A percentile compares a stretch with the other conserved stretches of the same genome.
Evolutionary conservation across 2,797 vertebrate genomes (phyloP).

Genomic region (Amblyraja radiata): DNA sequence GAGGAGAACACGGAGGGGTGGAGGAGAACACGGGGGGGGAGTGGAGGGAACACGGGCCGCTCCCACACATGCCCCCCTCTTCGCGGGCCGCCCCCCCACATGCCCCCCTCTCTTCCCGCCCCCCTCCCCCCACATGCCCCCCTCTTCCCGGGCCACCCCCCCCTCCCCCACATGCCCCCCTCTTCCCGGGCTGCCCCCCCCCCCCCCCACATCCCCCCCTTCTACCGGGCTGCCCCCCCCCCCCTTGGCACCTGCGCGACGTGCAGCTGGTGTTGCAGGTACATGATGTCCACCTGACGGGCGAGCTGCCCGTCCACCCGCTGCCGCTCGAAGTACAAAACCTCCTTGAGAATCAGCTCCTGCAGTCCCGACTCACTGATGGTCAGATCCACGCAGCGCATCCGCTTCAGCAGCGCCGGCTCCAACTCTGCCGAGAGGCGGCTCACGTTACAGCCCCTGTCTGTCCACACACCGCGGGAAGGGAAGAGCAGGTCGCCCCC

Average conservation of each 20-base stretch:
- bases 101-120: neutral
- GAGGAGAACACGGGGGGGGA: no score
- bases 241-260: slow-evolving; percentile 60
- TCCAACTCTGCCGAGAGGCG: slow-evolving; percentile 56
- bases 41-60: no score
- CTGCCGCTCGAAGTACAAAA: slow-evolving; percentile 54
- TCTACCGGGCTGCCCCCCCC: no score
- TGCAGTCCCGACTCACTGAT: slow-evolving; percentile 59
- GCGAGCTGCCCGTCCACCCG: slow-evolving; percentile 53
- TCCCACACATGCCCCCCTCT: no score
- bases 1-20: no score
- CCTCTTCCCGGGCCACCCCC: neutral
- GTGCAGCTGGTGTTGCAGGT: slow-evolving; percentile 51
- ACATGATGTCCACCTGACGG: slow-evolving; percentile 51
- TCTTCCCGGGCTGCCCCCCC: neutral
- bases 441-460: no score
- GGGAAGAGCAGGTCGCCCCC: no score
- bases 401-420: slow-evolving; percentile 55
- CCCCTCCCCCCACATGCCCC: neutral
- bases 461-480: no score
- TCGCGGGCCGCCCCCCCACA: no score
- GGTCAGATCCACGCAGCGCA: slow-evolving; percentile 66
- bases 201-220: neutral
- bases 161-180: neutral
- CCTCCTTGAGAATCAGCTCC: slow-evolving; percentile 64